A percentile compares a stretch with the other conserved stretches of the same genome.
phyloP scores from a whole-genome alignment of 2,113 vertebrate species.

The Thryonomys swinderianus region DNA sequence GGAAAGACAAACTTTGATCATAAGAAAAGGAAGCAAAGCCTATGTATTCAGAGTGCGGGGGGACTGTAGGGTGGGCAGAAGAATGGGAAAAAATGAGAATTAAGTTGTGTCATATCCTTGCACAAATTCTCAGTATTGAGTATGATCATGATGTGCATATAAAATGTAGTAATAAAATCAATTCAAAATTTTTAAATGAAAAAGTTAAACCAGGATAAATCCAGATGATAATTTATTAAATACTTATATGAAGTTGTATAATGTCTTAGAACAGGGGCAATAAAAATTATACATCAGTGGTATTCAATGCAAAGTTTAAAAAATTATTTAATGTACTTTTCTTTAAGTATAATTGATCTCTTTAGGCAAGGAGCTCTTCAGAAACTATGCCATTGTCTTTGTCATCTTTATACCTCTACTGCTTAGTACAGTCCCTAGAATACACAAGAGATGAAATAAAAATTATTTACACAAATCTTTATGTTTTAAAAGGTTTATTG shows the following conservation, averaged over 20 bases:
- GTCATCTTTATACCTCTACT: background rate
- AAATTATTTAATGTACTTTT: background rate
- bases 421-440: background rate
- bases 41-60: too few relatives aligned
- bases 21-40: too few relatives aligned
- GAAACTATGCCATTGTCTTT: background rate
- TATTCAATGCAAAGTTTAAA: background rate
- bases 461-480: constrained; percentile 14
- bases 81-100: too few relatives aligned
- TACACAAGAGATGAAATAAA: background rate
- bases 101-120: too few relatives aligned
- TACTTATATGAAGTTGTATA: background rate
- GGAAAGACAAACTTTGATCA: too few relatives aligned
- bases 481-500: background rate
- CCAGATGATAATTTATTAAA: background rate
- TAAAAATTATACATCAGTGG: background rate
- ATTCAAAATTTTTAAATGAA: too few relatives aligned
- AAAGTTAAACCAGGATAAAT: too few relatives aligned
- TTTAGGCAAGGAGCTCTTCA: background rate
- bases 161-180: too few relatives aligned
- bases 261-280: background rate
- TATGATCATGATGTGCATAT: too few relatives aligned
- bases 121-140: too few relatives aligned
- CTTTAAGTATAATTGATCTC: constrained; percentile 52
- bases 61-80: too few relatives aligned